Evolutionary conservation across 2,797 vertebrate species (phyloP).

Genomic region (Vireo griseus): DNA sequence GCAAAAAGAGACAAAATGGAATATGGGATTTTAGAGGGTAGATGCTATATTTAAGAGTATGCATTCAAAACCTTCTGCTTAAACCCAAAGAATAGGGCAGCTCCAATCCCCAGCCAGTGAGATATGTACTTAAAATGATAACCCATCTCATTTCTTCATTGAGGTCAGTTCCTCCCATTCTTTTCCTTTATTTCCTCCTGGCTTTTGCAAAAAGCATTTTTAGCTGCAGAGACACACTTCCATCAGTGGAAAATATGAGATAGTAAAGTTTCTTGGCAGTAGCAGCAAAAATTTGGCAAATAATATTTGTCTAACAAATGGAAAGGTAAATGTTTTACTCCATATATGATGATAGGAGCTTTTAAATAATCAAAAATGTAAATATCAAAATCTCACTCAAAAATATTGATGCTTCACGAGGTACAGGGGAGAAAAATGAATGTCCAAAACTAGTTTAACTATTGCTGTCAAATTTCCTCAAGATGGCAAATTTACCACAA

Average conservation of each 20-base stretch:
- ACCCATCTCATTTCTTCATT: not conserved
- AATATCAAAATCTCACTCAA: not conserved
- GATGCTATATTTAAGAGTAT: not conserved
- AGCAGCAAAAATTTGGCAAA: not conserved
- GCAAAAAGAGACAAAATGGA: not conserved
- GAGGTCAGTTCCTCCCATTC: not conserved
- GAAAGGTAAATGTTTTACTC: not conserved
- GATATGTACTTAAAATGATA: not conserved
- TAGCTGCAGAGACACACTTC: not conserved
- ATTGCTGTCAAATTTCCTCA: not conserved
- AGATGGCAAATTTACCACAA: not conserved
- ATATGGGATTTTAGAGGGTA: not conserved
- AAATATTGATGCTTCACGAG: not conserved
- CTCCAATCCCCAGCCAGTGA: not conserved
- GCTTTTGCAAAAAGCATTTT: not conserved
- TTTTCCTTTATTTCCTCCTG: not conserved
- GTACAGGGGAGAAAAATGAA: not conserved
- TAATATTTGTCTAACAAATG: not conserved
- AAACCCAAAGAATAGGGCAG: not conserved
- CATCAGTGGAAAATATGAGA: not conserved
- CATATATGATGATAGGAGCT: not conserved
- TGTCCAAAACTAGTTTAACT: not conserved
- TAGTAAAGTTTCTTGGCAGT: not conserved
- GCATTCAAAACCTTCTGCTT: not conserved
- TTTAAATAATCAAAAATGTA: not conserved